These are phyloP conservation scores for Chionoecetes opilio DNA, from an alignment of 1,140 invertebrate species.

Conservation along the genomic window DNA sequence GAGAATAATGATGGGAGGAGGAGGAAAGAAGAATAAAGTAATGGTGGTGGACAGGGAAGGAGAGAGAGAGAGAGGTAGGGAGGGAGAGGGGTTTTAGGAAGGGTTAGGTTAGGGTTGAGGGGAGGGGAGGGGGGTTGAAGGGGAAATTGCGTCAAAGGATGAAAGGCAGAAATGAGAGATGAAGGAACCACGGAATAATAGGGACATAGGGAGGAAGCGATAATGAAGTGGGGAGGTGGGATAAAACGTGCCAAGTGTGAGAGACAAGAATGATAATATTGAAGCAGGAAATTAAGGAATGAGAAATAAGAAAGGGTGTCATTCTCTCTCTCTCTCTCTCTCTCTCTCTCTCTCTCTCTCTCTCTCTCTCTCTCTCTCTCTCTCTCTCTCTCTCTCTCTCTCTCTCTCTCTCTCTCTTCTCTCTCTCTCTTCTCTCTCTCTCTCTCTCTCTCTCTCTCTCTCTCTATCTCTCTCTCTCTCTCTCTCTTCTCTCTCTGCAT, in stretches of 20 bases:
- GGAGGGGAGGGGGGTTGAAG: neutral
- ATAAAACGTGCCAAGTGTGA: neutral
- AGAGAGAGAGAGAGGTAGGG: neutral
- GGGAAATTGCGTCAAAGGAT: neutral
- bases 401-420: neutral
- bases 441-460: neutral
- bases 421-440: neutral
- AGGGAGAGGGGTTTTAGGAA: neutral
- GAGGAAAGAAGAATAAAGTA: neutral
- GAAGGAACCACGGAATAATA: neutral
- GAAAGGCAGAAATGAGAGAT: neutral
- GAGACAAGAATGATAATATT: neutral
- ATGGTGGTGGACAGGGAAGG: neutral
- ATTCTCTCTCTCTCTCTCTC: neutral
- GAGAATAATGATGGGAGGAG: constrained; percentile 14
- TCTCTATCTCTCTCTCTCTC: neutral
- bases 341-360: neutral
- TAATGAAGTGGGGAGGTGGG: neutral
- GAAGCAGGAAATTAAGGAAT: neutral
- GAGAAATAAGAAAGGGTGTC: neutral
- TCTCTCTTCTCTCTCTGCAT: neutral
- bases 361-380: neutral
- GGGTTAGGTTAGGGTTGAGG: neutral
- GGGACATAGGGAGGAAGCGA: neutral
- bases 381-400: neutral